Evolutionary conservation across 2,113 vertebrate species (phyloP), one percentile per base, ranked within the genome.

Genomic region (Callaeas wilsoni): DNA sequence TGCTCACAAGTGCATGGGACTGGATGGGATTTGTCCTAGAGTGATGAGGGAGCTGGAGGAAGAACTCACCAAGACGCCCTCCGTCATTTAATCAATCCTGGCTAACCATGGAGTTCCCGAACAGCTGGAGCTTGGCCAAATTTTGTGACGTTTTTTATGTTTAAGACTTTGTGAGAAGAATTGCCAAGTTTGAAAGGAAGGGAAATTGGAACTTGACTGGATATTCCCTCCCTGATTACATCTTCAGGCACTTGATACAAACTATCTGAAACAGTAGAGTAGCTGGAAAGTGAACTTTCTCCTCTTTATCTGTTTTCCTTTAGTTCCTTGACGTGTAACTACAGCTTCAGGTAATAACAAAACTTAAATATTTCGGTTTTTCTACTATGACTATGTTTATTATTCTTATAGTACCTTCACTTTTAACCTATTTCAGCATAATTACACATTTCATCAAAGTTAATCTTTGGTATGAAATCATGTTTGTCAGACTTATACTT

Each of bases 101-200:
- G 19, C 29, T 59, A n/a, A 67, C 10, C 13, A 33, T 7, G 10
- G 37, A 59, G 18, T 16, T 44, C 44, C 22, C 0, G 1, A 44
- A 19, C 0, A 2, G 23, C 13, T 59, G 52, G 37, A 52, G 7
- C 33, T 53, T 82, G 46, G 46, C 33, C 29, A 30, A 0, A n/a
- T n/a, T n/a, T n/a, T 39, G 29, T 52, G 16, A 17, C 1, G 0
- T 26, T 49, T 46, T 84, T 70, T 69, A 22, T 0, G 0, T 29
- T 77, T 74, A 47, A 77, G 37, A 13, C 27, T 52, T 41, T 41
- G 26, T 84, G 37, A 57, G 8, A 42, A 63, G 8, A 80, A 52
- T 46, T 80, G n/a, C 42, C 10, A 53, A 20, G 9, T 63, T 75
- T 88, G 50, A 49, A 65, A 78, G 26, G 26, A 52, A 53, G 20